Percentiles rank a stretch among this genome's conserved stretches.
Conservation (phyloP, 2,888 invertebrate species). For the Sipha maydis region DNA sequence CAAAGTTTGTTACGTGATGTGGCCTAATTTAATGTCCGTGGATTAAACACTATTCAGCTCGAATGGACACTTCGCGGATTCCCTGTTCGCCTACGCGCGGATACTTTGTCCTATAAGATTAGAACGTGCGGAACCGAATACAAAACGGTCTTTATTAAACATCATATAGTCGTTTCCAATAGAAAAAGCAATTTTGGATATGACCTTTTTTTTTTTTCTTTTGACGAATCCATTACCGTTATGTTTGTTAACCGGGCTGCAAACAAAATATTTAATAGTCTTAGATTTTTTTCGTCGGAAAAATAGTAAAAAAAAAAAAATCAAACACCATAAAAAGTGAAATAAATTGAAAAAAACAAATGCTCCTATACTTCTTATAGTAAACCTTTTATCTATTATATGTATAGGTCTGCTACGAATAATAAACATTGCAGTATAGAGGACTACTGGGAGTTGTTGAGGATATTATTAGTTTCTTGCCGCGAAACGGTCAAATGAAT, state of each 20-base stretch:
- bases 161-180: slow-evolving; percentile 12
- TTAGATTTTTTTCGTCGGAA: slow-evolving; percentile 6
- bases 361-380: not conserved
- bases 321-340: not conserved
- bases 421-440: no score
- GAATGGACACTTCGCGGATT: not conserved
- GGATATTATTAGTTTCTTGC: not conserved
- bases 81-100: not conserved
- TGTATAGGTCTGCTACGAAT: not conserved
- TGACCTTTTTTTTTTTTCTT: slow-evolving; percentile 25
- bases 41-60: slow-evolving; percentile 14
- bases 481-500: slow-evolving; percentile 22
- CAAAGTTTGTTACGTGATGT: not conserved
- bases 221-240: not conserved
- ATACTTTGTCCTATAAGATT: not conserved
- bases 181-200: not conserved
- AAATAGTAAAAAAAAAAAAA: not conserved
- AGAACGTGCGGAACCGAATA: not conserved
- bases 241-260: not conserved
- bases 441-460: not conserved
- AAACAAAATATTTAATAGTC: slow-evolving; percentile 16
- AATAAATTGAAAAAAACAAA: slow-evolving; percentile 25
- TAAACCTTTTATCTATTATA: not conserved
- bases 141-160: not conserved
- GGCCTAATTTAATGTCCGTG: not conserved